Evolutionary conservation across 2,888 invertebrate species (phyloP).

Genomic region (Catocala nupta): DNA sequence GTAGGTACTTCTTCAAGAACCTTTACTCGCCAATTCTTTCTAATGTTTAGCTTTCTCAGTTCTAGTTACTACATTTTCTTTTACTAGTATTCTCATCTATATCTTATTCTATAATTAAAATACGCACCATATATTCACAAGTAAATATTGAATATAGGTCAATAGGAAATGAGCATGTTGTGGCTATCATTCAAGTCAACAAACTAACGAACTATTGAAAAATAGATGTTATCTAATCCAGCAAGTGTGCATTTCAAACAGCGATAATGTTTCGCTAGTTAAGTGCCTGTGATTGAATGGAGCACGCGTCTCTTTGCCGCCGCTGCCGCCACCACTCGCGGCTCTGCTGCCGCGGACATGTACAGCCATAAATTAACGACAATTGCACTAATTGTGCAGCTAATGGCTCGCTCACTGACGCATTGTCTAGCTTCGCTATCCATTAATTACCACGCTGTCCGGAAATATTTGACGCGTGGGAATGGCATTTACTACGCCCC

Average conservation of each 20-base stretch:
- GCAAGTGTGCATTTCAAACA: slow-evolving; percentile 22
- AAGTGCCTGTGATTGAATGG: slow-evolving; percentile 32
- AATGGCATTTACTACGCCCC: slow-evolving; percentile 62
- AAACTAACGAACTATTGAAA: slow-evolving; percentile 21
- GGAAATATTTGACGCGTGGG: slow-evolving; percentile 74
- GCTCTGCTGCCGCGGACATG: slow-evolving; percentile 62
- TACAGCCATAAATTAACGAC: slow-evolving; percentile 82
- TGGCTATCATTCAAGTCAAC: slow-evolving; percentile 24
- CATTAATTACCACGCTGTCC: slow-evolving; percentile 71
- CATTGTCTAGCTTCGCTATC: slow-evolving; percentile 78
- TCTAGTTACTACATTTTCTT: too few relatives aligned
- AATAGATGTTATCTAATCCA: slow-evolving; percentile 28
- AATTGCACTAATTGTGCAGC: slow-evolving; percentile 86
- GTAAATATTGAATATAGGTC: slow-evolving; percentile 18
- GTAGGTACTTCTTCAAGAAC: too few relatives aligned
- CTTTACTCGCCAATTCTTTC: too few relatives aligned
- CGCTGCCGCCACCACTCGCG: slow-evolving; percentile 19
- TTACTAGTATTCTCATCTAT: too few relatives aligned
- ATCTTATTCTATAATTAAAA: too few relatives aligned
- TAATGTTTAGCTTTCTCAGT: too few relatives aligned
- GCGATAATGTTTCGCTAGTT: slow-evolving; percentile 31
- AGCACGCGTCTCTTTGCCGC: slow-evolving; percentile 22
- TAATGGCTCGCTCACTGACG: slow-evolving; percentile 78
- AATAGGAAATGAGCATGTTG: slow-evolving; percentile 27
- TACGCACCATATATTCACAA: too few relatives aligned